Evolutionary conservation across 1,140 invertebrate species (phyloP), one percentile per base, ranked within the genome.

Genomic region (Drosophila kepulauana): DNA sequence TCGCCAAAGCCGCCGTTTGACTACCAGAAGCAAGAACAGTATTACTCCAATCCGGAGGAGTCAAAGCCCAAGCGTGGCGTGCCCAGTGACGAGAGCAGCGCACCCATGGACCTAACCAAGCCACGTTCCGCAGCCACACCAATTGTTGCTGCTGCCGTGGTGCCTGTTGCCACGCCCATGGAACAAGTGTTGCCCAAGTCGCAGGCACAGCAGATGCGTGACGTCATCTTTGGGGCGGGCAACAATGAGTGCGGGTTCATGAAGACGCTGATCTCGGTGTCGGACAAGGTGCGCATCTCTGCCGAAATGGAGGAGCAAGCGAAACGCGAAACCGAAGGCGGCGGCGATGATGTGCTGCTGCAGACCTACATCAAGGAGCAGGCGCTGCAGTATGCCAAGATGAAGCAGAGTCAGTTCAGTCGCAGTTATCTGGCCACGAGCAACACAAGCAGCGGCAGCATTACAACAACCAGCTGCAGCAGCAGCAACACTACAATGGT

Each of bases 361-460:
- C 95, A 96, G 73, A 95, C 95, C 0, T 97, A 97, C 92, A 93
- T 96, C 52, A 96, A 95, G 3, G 96, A 96, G 86, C 94, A 95
- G 91, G 95, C 96, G n/a, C 93, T 96, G 13, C 94, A 95, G 86
- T 95, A 96, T 81, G 94, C 95, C 43, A 95, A 95, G 92, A 95
- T 96, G n/a, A 97, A 97, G 93, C 95, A 96, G 74, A 94, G 94
- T 62, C 94, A 94, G 79, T 84, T 91, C 20, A 89, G 78, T 61
- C 85, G 82, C 13, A 90, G 51, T 8, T 82, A 80, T 15, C 20
- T 46, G 35, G 20, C 64, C 33, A 72, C 62, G 2, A 82, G 56
- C 20, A 25, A 0, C 3, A 25, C 20, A 25, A 63, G 43, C 5
- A 35, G 48, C 65, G 66, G 20, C 28, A 66, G 20, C 41, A 13